Base-by-base conservation (phyloP, 1,140 invertebrate species). In the Drosophila parabipectinata region DNA sequence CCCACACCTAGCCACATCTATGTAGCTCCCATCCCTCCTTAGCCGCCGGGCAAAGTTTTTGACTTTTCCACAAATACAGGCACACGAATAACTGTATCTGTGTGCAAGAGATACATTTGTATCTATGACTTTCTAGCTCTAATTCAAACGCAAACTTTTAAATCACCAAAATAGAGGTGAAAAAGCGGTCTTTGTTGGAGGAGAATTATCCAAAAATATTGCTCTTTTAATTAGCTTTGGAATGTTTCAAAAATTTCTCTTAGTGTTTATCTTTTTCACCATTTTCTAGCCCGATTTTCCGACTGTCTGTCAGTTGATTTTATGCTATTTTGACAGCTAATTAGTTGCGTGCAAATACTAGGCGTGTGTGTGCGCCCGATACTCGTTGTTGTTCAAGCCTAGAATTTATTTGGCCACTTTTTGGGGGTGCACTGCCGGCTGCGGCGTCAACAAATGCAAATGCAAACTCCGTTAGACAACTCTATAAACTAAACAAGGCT, bases 241-340 rank as follows among this genome's bases (percentile, higher is more conserved):
- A 32, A 10, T 9, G 21, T 9, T 28, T 30, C 7, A 9, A 3
- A 6, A 5, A 24, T 55, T 68, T 68, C 39, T 57, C 60, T 50
- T 47, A 34, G 32, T 69, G 44, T 39, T 39, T 26, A 14, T 15
- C 26, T 7, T 9, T 9, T 12, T 28, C 34, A 6, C 21, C 26
- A 50, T 45, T 37, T 52, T 18, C 32, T 10, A 1, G 7, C n/a
- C 12, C 18, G 2, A 24, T 56, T 66, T 59, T 37, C 52, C 60
- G 34, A 54, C 57, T 55, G 44, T 59, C 55, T 72, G 53, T 37
- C 58, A 76, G 69, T 80, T 73, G 79, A 90, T 80, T 84, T 77
- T 79, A 71, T 89, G 58, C 76, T 77, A 68, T 89, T 89, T 83
- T 88, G 84, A 89, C 83, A 88, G 84, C 83, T 88, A 88, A 88